Conservation (phyloP, 2,797 vertebrate species). For the Sebastes jordani region DNA sequence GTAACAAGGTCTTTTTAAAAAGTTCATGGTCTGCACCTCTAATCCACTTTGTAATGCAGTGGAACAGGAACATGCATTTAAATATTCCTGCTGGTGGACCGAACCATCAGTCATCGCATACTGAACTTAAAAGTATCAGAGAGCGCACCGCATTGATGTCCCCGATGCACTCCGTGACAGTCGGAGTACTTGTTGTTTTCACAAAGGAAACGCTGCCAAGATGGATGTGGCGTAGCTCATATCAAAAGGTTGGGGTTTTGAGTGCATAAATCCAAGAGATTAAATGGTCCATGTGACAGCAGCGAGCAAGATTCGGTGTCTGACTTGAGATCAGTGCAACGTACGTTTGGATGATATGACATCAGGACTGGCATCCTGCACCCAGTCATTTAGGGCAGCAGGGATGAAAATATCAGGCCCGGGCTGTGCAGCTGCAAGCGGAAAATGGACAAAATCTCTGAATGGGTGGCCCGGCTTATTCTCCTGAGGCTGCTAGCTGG, state of each 20-base stretch:
- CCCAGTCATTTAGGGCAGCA: slow-evolving; percentile 68
- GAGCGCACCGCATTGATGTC: background rate
- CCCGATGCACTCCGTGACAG: slow-evolving; percentile 11
- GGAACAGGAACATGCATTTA: slow-evolving; percentile 49
- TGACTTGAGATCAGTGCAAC: slow-evolving; percentile 24
- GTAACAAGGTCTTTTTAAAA: slow-evolving; percentile 49
- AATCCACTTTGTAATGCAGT: slow-evolving; percentile 39
- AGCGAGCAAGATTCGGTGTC: slow-evolving; percentile 24
- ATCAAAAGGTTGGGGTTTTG: slow-evolving; percentile 46
- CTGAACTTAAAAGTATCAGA: slow-evolving; percentile 19
- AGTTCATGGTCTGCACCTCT: slow-evolving; percentile 34
- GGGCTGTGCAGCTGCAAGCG: slow-evolving; percentile 58
- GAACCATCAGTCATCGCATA: slow-evolving; percentile 23
- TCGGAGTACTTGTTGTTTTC: slow-evolving; percentile 34
- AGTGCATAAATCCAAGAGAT: slow-evolving; percentile 32
- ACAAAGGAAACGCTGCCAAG: slow-evolving; percentile 12
- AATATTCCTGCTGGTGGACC: slow-evolving; percentile 25
- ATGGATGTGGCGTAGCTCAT: slow-evolving; percentile 18
- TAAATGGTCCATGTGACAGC: slow-evolving; percentile 44
- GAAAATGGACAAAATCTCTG: slow-evolving; percentile 47
- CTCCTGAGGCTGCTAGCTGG: background rate
- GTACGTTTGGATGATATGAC: slow-evolving; percentile 50
- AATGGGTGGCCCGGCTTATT: slow-evolving; percentile 15
- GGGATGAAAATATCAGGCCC: slow-evolving; percentile 65
- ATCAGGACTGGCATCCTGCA: slow-evolving; percentile 63